These are phyloP conservation scores for Ophion obscuratus DNA, from an alignment of 2,888 invertebrate species.

Conservation along the genomic window DNA sequence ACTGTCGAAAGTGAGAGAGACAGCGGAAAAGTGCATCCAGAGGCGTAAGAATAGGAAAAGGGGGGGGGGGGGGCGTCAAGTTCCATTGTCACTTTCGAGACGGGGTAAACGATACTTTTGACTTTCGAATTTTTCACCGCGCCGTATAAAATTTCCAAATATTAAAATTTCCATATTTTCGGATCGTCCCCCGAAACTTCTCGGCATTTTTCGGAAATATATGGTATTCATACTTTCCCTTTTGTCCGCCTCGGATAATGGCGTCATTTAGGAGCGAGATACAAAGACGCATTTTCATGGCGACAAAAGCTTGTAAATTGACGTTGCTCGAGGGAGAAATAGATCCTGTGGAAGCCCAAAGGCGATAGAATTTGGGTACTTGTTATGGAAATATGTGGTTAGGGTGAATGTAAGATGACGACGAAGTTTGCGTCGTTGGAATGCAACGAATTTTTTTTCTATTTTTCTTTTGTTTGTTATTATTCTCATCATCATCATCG, in stretches of 20 bases:
- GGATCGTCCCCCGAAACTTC: neutral
- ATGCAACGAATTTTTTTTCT: no score
- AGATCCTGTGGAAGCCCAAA: neutral
- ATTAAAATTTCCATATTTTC: neutral
- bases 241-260: neutral
- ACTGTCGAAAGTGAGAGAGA: conserved; percentile 34
- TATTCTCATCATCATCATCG: neutral
- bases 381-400: conserved; percentile 35
- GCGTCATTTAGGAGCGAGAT: neutral
- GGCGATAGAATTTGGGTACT: neutral
- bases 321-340: neutral
- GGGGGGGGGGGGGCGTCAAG: neutral
- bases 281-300: neutral
- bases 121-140: conserved; percentile 23
- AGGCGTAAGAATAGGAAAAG: neutral
- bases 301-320: conserved; percentile 31
- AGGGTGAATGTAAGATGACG: neutral
- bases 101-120: conserved; percentile 52
- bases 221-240: neutral
- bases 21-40: conserved; percentile 31
- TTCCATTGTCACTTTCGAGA: conserved; percentile 48
- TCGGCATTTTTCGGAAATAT: neutral
- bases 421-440: neutral
- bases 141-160: neutral
- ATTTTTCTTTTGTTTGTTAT: neutral